Base-by-base conservation (phyloP, 1,140 invertebrate species). In the Drosophila auraria region DNA sequence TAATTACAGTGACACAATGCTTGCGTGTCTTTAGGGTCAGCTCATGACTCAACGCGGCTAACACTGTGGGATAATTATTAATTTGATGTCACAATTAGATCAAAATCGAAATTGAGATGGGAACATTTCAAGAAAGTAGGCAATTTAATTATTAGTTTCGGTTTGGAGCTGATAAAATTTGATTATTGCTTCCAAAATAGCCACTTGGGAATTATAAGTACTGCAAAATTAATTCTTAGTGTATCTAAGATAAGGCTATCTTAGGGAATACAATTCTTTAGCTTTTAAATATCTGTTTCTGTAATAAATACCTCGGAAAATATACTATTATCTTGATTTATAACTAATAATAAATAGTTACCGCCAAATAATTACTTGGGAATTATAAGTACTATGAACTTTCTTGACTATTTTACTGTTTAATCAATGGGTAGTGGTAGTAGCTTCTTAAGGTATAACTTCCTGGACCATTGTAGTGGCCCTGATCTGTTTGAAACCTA, bases 1-100 rank as follows among this genome's bases (percentile, higher is more conserved):
- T 80, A 68, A 87, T 87, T 87, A 86, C 23, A 57, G 20, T 57
- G 64, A 78, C 80, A 58, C 53, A 78, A 82, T 68, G 69, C 23
- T 75, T 61, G 72, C 70, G 71, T 75, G 72, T n/a, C 51, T 57
- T 57, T 47, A 40, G 42, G 40, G 59, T 64, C 42, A 75, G 38
- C n/a, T 44, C 49, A 47, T 64, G 51, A 75, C 23, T 64, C 66
- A 58, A 72, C 54, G 25, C 27, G 33, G 36, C 23, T 33, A 56
- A 38, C 63, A 69, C 63, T 20, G 20, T 15, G 30, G 54, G 50
- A 62, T 36, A 51, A 64, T 47, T 38, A 30, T 30, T 60, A 27
- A 15, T 47, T 60, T 49, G 25, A 27, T 44, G 38, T 57, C 40
- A 45, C 56, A 58, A 58, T 58, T 58, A 57, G 54, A 57, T 57